Evolutionary conservation across 2,888 invertebrate species (phyloP).

Genomic region (Dinocampus coccinellae): DNA sequence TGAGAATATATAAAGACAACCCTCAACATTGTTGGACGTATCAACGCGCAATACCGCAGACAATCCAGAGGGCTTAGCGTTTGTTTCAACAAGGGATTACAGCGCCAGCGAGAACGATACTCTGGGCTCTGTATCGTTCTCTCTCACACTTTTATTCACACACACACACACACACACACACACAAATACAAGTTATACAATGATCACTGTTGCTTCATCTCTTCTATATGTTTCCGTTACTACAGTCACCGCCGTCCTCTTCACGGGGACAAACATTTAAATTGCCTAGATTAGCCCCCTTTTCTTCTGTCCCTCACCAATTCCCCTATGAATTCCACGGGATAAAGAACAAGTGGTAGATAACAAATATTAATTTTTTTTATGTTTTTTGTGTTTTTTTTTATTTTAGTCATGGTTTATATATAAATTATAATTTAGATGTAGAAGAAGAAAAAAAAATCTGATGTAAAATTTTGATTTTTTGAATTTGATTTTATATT

Average conservation of each 20-base stretch:
- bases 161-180: no score
- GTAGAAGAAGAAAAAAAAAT: conserved; percentile 14
- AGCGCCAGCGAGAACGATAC: conserved; percentile 40
- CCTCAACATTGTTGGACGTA: conserved; percentile 46
- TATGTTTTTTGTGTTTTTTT: not conserved
- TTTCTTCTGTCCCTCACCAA: conserved; percentile 26
- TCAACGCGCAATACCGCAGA: conserved; percentile 66
- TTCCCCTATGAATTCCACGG: conserved; percentile 3
- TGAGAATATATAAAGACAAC: conserved; percentile 17
- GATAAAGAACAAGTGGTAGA: not conserved
- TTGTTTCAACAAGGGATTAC: conserved; percentile 69
- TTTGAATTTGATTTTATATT: no score
- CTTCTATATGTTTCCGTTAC: conserved; percentile 21
- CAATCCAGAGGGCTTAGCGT: conserved; percentile 67
- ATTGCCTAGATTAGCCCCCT: conserved; percentile 59
- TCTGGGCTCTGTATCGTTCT: conserved; percentile 25
- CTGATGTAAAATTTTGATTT: no score
- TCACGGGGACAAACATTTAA: conserved; percentile 61
- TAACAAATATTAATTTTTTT: conserved; percentile 8
- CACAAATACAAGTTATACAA: no score
- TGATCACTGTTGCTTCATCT: not conserved
- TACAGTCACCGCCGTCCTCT: conserved; percentile 14
- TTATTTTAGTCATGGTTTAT: not conserved
- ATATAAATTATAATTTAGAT: not conserved
- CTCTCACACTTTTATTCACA: conserved; percentile 5